phyloP scores from a whole-genome alignment of 2,888 invertebrate genomes.

The Lepidonotus clava region DNA sequence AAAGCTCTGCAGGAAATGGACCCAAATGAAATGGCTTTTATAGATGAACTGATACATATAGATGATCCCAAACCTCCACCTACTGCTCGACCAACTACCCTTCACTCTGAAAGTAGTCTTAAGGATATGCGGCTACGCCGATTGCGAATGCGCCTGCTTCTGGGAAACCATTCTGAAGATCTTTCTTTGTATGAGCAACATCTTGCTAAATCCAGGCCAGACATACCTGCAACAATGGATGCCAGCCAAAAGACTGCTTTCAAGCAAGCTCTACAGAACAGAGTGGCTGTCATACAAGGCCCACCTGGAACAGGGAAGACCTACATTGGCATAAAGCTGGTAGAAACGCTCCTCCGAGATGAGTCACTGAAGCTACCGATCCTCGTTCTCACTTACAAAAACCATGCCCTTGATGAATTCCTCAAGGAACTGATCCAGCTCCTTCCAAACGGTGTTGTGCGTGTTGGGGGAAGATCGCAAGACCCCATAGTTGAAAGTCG shows the following conservation, averaged over 20 bases:
- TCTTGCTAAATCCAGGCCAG: no score
- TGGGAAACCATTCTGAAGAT: no score
- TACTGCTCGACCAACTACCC: neutral
- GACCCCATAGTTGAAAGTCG: slow-evolving; percentile 18
- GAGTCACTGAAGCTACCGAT: slow-evolving; percentile 68
- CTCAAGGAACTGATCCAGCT: slow-evolving; percentile 75
- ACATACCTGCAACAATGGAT: slow-evolving; percentile 66
- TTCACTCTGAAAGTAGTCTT: no score
- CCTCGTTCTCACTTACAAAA: slow-evolving; percentile 79
- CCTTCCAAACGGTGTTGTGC: slow-evolving; percentile 69
- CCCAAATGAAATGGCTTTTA: slow-evolving; percentile 85
- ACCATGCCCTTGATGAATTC: slow-evolving; percentile 80
- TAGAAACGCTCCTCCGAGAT: slow-evolving; percentile 85
- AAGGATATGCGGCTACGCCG: no score
- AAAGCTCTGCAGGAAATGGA: slow-evolving; percentile 85
- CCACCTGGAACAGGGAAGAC: slow-evolving; percentile 95
- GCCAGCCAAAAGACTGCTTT: slow-evolving; percentile 75
- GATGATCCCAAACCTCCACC: slow-evolving; percentile 72
- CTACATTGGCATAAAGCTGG: slow-evolving; percentile 88
- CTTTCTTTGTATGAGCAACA: no score
- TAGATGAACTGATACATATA: slow-evolving; percentile 85
- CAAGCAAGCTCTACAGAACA: slow-evolving; percentile 73
- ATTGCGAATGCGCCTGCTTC: no score
- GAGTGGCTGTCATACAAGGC: slow-evolving; percentile 81
- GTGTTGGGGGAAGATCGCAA: slow-evolving; percentile 74